Evolutionary conservation across 2,888 invertebrate species (phyloP), one percentile per base, ranked within the genome.

Genomic region (Mamestra brassicae): DNA sequence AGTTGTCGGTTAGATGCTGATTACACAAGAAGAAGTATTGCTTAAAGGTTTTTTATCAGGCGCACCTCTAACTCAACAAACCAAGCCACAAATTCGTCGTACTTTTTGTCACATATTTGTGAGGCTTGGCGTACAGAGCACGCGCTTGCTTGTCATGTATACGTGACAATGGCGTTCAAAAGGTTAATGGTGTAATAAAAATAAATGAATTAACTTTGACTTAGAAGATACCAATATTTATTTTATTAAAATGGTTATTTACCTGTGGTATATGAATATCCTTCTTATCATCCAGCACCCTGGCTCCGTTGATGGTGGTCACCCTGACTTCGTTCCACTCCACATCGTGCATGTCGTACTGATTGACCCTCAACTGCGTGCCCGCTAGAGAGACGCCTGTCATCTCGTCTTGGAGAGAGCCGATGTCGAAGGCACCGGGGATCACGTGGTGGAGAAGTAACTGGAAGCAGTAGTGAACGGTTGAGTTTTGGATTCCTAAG

Each of bases 301-400:
- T 97, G 42, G 98, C 98, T 36, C 98, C 98, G 89, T 98, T 98
- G 89, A 98, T 98, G 60, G 98, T 98, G 54, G 98, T 98, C 74
- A 98, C 97, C 97, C 98, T 92, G 47, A 98, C 97, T 90, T 98
- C 98, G 90, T 98, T 98, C 98, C 98, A 98, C 93, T 98, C 98
- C 61, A 98, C 97, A 89, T 98, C 98, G 87, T 98, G 98, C 97
- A 98, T 98, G 81, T 97, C 97, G 92, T 98, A 98, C 89, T 98
- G 98, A 94, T 98, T 98, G 60, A 98, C 98, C 72, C 98, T 96
- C 47, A 98, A 95, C 92, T 98, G 98, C 0, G 98, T 98, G 75
- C 98, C 98, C 0, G 98, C 98, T 65, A 98, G 96, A 0, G 98
- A 98, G 0, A 98, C 98, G 0, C 98, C 98, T 0, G 98, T 98